Base-by-base conservation (phyloP, 2,888 invertebrate genomes). In the Ctena decussata region DNA sequence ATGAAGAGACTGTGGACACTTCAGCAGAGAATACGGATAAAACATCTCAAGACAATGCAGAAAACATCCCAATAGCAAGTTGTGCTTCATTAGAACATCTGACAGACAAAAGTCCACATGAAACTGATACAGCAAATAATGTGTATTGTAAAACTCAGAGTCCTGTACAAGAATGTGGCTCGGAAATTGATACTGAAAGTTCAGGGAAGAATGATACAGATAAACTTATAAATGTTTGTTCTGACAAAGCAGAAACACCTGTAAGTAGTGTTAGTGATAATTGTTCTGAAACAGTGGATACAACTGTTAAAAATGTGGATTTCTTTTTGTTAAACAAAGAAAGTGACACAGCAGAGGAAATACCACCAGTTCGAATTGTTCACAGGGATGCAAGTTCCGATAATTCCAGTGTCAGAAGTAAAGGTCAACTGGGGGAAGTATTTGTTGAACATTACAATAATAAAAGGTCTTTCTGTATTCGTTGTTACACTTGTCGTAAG, bases 401-500 rank as follows among this genome's bases (percentile, higher is more conserved):
- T 5, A 82, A 75, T 49, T 81, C 79, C 39, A 84, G 85, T 24
- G 72, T 84, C 35, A 77, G 88, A 70, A 77, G 83, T 27, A 79
- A 90, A 44, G 46, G 88, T 77, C 92, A 93, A 84, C 84, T 92
- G 35, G 93, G 92, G 8, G 91, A 93, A 79, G 91, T 95, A 37
- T 91, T 93, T 79, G 77, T 94, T 27, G 91, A 93, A 60, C 82
- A 91, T 79, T 94, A 93, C 86, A 86, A 90, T n/a, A 91, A 89
- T 37, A 90, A 91, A 72, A 91, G 92, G 74, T 92, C 94, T 0
- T 85, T 92, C 11, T 95, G 95, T 86, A 91, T 95, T 37, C 89
- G 91, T 30, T 95, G 95, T 87, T 89, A 88, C 49, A 94, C 93
- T 0, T 95, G 95, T 86, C 82, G 91, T 11, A 92, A 95, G 85